These are phyloP conservation scores for Lethocerus indicus DNA, from an alignment of 1,140 invertebrate genomes.

Conservation along the genomic window DNA sequence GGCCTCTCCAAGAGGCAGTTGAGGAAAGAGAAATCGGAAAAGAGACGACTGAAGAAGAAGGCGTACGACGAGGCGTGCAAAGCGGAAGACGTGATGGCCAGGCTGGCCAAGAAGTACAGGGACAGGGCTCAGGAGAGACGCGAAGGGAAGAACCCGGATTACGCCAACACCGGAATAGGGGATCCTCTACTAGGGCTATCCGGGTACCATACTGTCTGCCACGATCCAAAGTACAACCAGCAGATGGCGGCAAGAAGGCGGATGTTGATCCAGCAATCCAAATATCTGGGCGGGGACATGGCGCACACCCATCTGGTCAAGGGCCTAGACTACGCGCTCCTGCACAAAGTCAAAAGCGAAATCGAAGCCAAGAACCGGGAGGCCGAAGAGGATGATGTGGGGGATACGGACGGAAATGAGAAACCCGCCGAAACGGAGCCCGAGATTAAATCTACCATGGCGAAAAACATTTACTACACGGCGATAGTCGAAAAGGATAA, in stretches of 20 bases:
- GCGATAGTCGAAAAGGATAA: background rate
- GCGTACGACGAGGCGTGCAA: too few relatives aligned
- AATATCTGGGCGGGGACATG: conserved; percentile 1
- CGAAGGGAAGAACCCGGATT: background rate
- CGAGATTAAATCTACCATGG: background rate
- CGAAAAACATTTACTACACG: background rate
- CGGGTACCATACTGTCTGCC: background rate
- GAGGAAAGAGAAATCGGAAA: too few relatives aligned
- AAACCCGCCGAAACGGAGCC: too few relatives aligned
- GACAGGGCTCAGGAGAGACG: background rate
- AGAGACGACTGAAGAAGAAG: too few relatives aligned
- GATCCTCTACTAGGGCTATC: too few relatives aligned
- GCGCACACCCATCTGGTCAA: conserved; percentile 1
- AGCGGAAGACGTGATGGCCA: too few relatives aligned
- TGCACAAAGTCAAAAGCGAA: background rate
- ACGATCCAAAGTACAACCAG: background rate
- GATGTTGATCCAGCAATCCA: background rate
- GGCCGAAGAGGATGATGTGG: background rate
- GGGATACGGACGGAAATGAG: background rate
- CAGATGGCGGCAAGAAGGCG: background rate
- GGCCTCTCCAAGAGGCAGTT: too few relatives aligned
- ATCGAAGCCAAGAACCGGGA: background rate
- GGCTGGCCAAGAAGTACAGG: background rate
- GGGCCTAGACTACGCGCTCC: background rate
- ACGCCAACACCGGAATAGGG: background rate